These are phyloP conservation scores for Arvicanthis niloticus DNA, from an alignment of 2,113 vertebrate genomes.

Conservation along the genomic window DNA sequence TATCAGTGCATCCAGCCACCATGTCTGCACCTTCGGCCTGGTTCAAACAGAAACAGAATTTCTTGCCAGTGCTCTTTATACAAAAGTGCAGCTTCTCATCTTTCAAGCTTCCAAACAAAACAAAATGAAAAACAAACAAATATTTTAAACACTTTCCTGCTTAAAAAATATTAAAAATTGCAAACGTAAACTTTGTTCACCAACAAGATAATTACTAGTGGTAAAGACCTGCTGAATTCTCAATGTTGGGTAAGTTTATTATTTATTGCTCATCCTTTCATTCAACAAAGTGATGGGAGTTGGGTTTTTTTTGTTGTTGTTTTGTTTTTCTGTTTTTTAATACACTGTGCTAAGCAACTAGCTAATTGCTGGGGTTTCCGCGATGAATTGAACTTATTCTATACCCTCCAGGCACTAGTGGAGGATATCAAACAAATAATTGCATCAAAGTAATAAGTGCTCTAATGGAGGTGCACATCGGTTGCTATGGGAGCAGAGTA, in stretches of 20 bases:
- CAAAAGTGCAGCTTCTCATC: background rate
- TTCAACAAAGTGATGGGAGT: background rate
- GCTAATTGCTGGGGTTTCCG: conserved; percentile 66
- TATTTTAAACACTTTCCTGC: background rate
- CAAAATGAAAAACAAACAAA: background rate
- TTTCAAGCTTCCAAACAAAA: background rate
- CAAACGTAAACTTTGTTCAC: conserved; percentile 7
- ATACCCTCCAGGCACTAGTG: conserved; percentile 65
- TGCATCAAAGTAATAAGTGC: conserved; percentile 58
- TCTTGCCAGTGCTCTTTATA: background rate
- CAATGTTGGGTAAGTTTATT: conserved; percentile 35
- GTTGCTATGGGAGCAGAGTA: conserved; percentile 73
- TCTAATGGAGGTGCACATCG: conserved; percentile 33
- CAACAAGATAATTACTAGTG: background rate
- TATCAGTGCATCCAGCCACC: background rate
- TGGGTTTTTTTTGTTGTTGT: background rate
- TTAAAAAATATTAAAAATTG: conserved; percentile 46
- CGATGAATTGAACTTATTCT: conserved; percentile 65
- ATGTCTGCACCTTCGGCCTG: background rate
- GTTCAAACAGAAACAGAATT: conserved; percentile 28
- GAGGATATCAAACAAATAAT: conserved; percentile 71
- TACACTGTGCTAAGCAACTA: background rate
- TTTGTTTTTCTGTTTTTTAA: background rate
- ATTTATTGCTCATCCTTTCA: conserved; percentile 39
- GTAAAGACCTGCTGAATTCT: conserved; percentile 44